phyloP scores from a whole-genome alignment of 35 echinoderm and acorn worm genomes.

The Apostichopus californicus region DNA sequence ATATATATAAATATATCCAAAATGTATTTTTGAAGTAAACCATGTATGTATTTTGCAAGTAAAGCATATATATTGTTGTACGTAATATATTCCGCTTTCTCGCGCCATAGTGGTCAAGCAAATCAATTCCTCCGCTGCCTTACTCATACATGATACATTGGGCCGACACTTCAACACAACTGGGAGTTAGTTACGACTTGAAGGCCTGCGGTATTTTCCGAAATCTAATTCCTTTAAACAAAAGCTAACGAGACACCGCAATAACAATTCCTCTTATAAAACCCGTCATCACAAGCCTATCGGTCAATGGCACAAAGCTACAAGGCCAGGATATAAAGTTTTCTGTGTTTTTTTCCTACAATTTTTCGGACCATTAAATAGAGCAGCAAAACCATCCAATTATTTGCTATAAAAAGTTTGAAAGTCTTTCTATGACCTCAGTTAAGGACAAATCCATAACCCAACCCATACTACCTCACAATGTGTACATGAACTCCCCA shows the following conservation, averaged over 20 bases:
- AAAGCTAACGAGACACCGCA: conserved; percentile 11
- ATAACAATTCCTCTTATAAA: not conserved
- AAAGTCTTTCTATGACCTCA: not conserved
- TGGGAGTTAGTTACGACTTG: not conserved
- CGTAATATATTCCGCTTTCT: no score
- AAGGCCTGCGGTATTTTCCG: not conserved
- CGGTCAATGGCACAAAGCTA: not conserved
- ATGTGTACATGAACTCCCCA: not conserved
- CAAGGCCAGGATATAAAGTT: not conserved
- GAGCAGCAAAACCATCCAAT: no score
- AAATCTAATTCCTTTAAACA: not conserved
- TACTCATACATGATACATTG: conserved; percentile 7
- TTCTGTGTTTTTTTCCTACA: no score
- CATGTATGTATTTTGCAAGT: no score
- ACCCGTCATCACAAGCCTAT: not conserved
- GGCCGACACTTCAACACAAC: not conserved
- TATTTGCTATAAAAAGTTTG: not conserved
- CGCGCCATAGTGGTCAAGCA: conserved; percentile 13
- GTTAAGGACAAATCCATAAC: not conserved
- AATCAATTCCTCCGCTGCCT: not conserved
- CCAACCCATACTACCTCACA: not conserved
- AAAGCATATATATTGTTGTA: no score
- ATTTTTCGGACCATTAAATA: no score
- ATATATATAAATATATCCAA: no score
- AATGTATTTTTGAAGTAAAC: no score